Evolutionary conservation across 2,113 vertebrate genomes (phyloP).

Genomic region (Mesembrinibis cayennensis): DNA sequence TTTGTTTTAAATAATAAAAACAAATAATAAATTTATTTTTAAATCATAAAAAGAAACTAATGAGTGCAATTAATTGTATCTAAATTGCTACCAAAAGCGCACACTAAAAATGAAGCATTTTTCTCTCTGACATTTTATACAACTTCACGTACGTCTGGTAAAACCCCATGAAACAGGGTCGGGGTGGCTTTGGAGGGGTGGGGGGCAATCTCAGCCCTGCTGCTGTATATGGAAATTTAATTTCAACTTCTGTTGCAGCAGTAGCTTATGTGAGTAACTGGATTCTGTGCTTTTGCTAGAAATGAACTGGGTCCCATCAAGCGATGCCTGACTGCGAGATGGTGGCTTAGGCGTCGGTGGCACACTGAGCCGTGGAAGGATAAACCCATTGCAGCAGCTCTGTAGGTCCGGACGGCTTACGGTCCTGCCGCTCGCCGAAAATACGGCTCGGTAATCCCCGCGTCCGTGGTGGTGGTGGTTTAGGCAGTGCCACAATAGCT

Average conservation of each 20-base stretch:
- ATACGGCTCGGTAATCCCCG: neutral
- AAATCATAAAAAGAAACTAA: neutral
- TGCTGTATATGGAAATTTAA: neutral
- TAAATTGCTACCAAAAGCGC: neutral
- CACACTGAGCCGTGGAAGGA: neutral
- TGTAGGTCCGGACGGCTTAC: neutral
- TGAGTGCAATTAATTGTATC: neutral
- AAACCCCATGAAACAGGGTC: neutral
- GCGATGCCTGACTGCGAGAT: accelerated
- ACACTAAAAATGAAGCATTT: neutral
- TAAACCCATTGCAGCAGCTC: neutral
- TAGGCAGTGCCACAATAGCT: neutral
- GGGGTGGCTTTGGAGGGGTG: neutral
- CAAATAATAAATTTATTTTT: neutral
- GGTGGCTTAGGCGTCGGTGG: neutral
- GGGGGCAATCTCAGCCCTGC: no score
- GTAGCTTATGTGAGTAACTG: neutral
- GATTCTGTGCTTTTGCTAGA: neutral
- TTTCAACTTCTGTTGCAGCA: neutral
- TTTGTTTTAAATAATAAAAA: neutral
- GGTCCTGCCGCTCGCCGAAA: neutral
- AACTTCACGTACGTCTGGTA: accelerated
- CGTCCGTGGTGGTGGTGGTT: neutral
- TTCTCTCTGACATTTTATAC: neutral
- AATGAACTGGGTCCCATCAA: no score